A percentile compares a stretch with the other conserved stretches of the same genome.
These are phyloP conservation scores for Psylliodes chrysocephalus DNA, from an alignment of 2,888 invertebrate species.

Conservation along the genomic window DNA sequence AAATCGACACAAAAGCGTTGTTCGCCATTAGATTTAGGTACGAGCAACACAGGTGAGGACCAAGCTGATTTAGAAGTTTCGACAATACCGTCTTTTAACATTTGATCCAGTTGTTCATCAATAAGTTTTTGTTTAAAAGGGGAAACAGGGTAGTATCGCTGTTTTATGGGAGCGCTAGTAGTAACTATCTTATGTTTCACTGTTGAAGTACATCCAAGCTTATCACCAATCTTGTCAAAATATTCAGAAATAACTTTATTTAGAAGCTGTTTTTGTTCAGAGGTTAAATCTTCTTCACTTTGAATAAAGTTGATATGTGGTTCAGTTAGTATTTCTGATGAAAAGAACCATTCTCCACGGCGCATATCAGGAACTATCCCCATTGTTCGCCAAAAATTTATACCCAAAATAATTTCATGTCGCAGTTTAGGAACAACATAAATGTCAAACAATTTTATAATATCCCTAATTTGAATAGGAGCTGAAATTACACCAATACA, in stretches of 20 bases:
- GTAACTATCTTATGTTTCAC: slow-evolving; percentile 32
- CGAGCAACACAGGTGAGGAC: slow-evolving; percentile 47
- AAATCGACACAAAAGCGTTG: no score
- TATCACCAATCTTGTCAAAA: slow-evolving; percentile 5
- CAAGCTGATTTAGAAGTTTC: slow-evolving; percentile 52
- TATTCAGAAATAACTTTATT: no score
- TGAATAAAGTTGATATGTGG: background rate
- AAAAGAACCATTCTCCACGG: background rate
- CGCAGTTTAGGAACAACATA: background rate
- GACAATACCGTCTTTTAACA: slow-evolving; percentile 39
- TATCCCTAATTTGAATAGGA: slow-evolving; percentile 25
- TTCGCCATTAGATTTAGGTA: slow-evolving; percentile 51
- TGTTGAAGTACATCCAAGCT: slow-evolving; percentile 26
- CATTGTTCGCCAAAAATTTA: no score
- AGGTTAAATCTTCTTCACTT: background rate
- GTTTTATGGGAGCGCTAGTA: slow-evolving; percentile 30
- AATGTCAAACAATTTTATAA: slow-evolving; percentile 27
- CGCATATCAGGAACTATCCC: slow-evolving; percentile 12
- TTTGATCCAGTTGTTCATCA: slow-evolving; percentile 39
- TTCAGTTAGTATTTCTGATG: background rate
- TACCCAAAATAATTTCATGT: slow-evolving; percentile 25
- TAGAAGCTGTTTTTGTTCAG: background rate
- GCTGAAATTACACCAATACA: slow-evolving; percentile 23
- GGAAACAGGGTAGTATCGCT: slow-evolving; percentile 34
- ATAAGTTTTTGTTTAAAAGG: slow-evolving; percentile 32